Evolutionary conservation across 2,888 invertebrate genomes (phyloP), one percentile per base, ranked within the genome.

Genomic region (Galeopsomyia nigrocyanea): DNA sequence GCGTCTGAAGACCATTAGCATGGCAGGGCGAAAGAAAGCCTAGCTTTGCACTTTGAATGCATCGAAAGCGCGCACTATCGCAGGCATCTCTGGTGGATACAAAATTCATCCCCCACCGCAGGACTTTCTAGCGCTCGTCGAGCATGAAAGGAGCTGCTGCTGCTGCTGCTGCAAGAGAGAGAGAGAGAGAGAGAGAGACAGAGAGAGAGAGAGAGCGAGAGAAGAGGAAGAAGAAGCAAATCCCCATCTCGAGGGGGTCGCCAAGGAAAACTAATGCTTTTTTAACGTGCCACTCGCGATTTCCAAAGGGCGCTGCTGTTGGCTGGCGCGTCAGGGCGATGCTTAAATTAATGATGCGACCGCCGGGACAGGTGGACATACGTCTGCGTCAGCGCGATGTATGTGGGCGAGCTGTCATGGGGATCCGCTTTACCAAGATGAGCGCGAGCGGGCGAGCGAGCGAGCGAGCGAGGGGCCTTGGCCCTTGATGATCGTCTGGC

Each of bases 311-410:
- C 60, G 64, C 74, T 61, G 62, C 64, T 49, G 60, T 62, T 63
- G 64, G 67, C 39, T 21, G 19, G 14, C 19, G 72, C 39, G 75
- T 68, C 69, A 57, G 66, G 75, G 76, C 78, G 81, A 82, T 81
- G 79, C 80, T 82, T 82, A 81, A 83, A 83, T 82, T 83, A 79
- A 82, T 81, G 81, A 82, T 80, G 76, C 75, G 75, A 75, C 76
- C 72, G 73, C 56, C 74, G 51, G 74, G 78, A 79, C 78, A 77
- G 79, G 69, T 73, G 78, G 76, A 80, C 80, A 79, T 81, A 79
- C 78, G 79, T 80, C 79, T 78, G 76, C 75, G 79, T 80, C 80
- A 79, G 68, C 68, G 70, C 69, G 78, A 79, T 78, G 64, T 74
- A 77, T 73, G 75, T 61, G 61, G 66, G 68, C 39, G 31, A 68